Conservation (phyloP, 2,797 vertebrate genomes). For the Sternotherus odoratus region DNA sequence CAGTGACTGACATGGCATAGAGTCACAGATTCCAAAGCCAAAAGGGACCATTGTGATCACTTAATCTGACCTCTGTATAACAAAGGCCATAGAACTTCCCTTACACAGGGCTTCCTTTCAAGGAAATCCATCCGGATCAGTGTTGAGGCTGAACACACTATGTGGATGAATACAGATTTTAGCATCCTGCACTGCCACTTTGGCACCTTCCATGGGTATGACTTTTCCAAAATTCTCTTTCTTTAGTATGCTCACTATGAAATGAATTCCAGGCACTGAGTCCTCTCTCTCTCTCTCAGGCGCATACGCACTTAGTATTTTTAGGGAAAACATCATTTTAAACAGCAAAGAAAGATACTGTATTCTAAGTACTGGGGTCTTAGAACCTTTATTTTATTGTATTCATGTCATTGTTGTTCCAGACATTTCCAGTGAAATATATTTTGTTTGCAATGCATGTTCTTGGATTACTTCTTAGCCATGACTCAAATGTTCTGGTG, state of each 20-base stretch:
- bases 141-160: not conserved
- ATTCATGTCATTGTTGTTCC: slow-evolving; percentile 24
- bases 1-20: fast-evolving
- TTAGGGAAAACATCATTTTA: fast-evolving
- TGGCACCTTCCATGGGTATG: not conserved
- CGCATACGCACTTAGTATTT: not conserved
- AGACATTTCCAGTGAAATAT: slow-evolving; percentile 39
- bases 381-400: slow-evolving; percentile 1
- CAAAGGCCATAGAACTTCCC: not conserved
- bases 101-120: not conserved
- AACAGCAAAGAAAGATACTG: not conserved
- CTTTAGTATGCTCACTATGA: not conserved
- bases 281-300: not conserved
- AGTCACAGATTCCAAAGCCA: not conserved
- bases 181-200: not conserved
- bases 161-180: not conserved
- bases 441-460: slow-evolving; percentile 54
- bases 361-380: slow-evolving; percentile 21
- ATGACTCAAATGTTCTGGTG: slow-evolving; percentile 66
- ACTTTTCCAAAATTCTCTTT: not conserved
- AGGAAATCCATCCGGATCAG: not conserved
- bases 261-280: not conserved
- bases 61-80: not conserved
- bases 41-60: not conserved
- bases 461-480: slow-evolving; percentile 51